Conservation (phyloP, 1,140 invertebrate genomes). For the Phymorhynchus buccinoides region DNA sequence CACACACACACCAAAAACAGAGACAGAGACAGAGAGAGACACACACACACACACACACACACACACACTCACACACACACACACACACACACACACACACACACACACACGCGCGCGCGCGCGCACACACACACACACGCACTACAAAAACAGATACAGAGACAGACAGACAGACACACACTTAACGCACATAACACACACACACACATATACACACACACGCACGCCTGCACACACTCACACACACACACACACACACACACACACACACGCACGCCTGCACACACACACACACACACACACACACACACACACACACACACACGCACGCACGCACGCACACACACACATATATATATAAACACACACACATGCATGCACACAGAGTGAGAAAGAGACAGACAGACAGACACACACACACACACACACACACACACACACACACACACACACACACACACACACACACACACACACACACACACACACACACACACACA, state of each 20-base stretch:
- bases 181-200: no score
- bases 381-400: no score
- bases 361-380: no score
- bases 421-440: no score
- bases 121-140: conserved; percentile 12
- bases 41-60: no score
- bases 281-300: not conserved
- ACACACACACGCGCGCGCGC: not conserved
- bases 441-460: no score
- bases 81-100: not conserved
- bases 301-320: not conserved
- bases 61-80: no score
- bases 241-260: not conserved
- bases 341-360: no score
- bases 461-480: not conserved
- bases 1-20: no score
- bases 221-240: conserved; percentile 1
- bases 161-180: not conserved
- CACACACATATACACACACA: conserved; percentile 11
- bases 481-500: no score
- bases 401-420: no score
- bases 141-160: not conserved
- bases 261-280: not conserved
- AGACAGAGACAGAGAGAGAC: no score
- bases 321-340: not conserved